Evolutionary conservation across 2,888 invertebrate genomes (phyloP).

Genomic region (Tinea pellionella): DNA sequence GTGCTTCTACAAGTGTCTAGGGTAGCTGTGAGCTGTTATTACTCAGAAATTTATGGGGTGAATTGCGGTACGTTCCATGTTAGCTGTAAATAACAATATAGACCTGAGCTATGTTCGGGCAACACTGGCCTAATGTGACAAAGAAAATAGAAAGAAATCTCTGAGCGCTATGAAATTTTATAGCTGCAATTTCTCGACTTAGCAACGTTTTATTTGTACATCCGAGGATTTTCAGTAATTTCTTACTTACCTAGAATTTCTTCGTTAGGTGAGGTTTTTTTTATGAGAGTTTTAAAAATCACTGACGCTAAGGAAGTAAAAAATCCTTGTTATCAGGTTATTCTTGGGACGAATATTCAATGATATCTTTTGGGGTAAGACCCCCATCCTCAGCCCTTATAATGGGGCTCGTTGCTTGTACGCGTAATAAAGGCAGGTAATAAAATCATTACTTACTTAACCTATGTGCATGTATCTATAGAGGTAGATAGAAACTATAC

Average conservation of each 20-base stretch:
- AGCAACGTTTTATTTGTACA: slow-evolving; percentile 37
- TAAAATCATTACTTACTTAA: too few relatives aligned
- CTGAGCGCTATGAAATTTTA: slow-evolving; percentile 34
- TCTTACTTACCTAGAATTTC: neutral
- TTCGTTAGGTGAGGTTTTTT: neutral
- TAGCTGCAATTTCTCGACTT: slow-evolving; percentile 21
- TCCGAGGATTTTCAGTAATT: slow-evolving; percentile 27
- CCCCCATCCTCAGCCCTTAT: neutral
- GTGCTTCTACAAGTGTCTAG: slow-evolving; percentile 59
- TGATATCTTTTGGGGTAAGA: neutral
- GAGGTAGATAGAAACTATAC: too few relatives aligned
- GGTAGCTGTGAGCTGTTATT: slow-evolving; percentile 63
- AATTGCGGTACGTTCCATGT: slow-evolving; percentile 57
- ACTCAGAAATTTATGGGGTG: slow-evolving; percentile 60
- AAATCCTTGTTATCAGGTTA: neutral
- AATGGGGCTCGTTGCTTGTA: neutral
- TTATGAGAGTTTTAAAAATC: neutral
- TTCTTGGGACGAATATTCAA: neutral
- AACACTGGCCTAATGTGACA: slow-evolving; percentile 44
- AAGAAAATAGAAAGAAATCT: slow-evolving; percentile 44
- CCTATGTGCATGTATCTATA: too few relatives aligned
- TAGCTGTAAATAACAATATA: slow-evolving; percentile 63
- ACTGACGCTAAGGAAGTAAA: neutral
- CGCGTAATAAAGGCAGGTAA: too few relatives aligned
- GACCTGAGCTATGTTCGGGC: slow-evolving; percentile 54